Base-by-base conservation (phyloP, 2,113 vertebrate species). In the Epinephelus moara region DNA sequence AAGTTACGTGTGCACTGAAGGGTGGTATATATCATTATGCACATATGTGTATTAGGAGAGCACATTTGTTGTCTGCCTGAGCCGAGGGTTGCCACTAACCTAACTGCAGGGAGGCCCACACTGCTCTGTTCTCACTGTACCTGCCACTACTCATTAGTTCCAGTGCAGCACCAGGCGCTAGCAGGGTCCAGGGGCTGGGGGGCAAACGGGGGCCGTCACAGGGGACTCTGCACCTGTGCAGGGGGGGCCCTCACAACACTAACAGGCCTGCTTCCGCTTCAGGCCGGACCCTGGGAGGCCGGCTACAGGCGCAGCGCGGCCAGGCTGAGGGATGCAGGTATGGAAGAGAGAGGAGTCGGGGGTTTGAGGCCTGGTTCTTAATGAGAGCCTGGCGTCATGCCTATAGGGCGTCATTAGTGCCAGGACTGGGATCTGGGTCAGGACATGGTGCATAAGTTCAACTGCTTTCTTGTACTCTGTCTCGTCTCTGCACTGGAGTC, bases 131-230 rank as follows among this genome's bases (percentile, higher is more conserved):
- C 88, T 90, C 85, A 80, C 92, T 95, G 93, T 95, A 96, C 94
- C 96, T 97, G 97, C 96, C 96, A 96, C 94, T 95, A 93, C 91
- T 81, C 93, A 96, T 97, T 97, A 97, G 90, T 97, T 97, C 95
- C 96, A 95, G 93, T 90, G 94, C 91, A 93, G 94, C 91, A 94
- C 88, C 93, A 95, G 95, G 91, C 90, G 75, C 82, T 71, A 74
- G 82, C 82, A 80, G 78, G 92, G 91, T 84, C 80, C 91, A 45
- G 70, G 42, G 91, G 42, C 87, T 85, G 83, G 93, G 94, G 91
- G 92, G 70, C 84, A 91, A 94, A 94, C 91, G 12, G 81, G 81
- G 81, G 88, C 72, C 84, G 78, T 94, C 88, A 61, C 85, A 33
- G 17, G 92, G 95, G 89, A 92, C 91, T 78, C 52, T 63, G 94